Evolutionary conservation across 1,140 invertebrate species (phyloP).

Genomic region (Argopecten irradians): DNA sequence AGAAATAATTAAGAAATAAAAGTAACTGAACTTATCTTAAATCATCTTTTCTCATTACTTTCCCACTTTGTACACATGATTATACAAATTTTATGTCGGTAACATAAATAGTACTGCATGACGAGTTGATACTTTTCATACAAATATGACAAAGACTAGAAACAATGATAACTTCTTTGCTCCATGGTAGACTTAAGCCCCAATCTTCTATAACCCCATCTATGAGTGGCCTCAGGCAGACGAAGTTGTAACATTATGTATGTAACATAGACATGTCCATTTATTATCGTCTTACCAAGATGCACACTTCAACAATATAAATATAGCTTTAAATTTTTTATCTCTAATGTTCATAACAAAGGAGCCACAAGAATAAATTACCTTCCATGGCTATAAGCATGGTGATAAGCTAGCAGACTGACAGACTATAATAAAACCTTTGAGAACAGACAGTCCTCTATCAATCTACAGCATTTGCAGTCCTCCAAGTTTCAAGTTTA

Average conservation of each 20-base stretch:
- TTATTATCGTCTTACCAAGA: background rate
- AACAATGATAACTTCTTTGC: no score
- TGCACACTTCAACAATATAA: background rate
- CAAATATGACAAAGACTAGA: background rate
- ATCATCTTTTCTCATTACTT: no score
- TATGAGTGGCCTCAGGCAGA: no score
- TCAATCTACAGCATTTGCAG: background rate
- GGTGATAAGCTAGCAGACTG: background rate
- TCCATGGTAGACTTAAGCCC: no score
- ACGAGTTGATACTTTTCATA: no score
- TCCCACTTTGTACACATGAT: no score
- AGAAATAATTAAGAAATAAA: no score
- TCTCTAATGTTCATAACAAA: background rate
- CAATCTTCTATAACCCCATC: no score
- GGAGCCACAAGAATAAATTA: background rate
- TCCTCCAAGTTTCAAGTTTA: background rate
- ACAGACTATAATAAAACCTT: background rate
- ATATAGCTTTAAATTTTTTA: background rate
- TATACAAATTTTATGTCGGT: no score
- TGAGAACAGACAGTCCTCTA: background rate
- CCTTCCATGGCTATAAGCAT: background rate
- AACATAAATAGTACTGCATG: no score
- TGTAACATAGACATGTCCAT: background rate
- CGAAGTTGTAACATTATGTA: background rate
- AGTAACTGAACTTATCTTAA: no score